A percentile compares a stretch with the other conserved stretches of the same genome.
Conservation (phyloP, 2,888 invertebrate species). For the Heliconius hortense region DNA sequence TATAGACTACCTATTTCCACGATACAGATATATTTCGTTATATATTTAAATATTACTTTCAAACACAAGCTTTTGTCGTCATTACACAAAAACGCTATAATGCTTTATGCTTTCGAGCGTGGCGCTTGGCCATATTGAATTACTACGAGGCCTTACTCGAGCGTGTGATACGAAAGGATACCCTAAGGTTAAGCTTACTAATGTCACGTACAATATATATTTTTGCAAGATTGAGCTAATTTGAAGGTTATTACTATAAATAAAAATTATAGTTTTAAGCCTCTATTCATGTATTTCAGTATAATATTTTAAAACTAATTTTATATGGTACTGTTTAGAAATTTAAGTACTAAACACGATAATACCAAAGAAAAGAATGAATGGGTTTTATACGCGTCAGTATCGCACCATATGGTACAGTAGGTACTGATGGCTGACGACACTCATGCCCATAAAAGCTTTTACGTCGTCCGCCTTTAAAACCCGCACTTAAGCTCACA, state of each 20-base stretch:
- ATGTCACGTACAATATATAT: conserved; percentile 54
- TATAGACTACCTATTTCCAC: neutral
- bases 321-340: conserved; percentile 17
- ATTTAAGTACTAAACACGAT: conserved; percentile 4
- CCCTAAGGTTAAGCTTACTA: conserved; percentile 69
- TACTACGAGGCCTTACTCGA: conserved; percentile 71
- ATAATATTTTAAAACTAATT: neutral
- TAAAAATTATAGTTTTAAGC: neutral
- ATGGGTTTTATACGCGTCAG: conserved; percentile 55
- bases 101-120: conserved; percentile 64
- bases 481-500: conserved; percentile 48
- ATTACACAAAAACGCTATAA: conserved; percentile 58
- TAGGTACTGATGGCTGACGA: conserved; percentile 56
- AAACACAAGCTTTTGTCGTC: conserved; percentile 43
- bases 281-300: neutral
- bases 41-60: conserved; percentile 23
- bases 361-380: conserved; percentile 20
- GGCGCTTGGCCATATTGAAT: conserved; percentile 71
- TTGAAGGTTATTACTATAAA: neutral
- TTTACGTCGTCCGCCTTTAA: conserved; percentile 62
- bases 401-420: conserved; percentile 71
- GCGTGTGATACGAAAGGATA: conserved; percentile 70
- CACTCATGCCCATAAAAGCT: conserved; percentile 73
- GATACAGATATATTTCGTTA: neutral
- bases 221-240: conserved; percentile 1